Evolutionary conservation across 1,140 invertebrate species (phyloP).

Genomic region (Drosophila setifemur): DNA sequence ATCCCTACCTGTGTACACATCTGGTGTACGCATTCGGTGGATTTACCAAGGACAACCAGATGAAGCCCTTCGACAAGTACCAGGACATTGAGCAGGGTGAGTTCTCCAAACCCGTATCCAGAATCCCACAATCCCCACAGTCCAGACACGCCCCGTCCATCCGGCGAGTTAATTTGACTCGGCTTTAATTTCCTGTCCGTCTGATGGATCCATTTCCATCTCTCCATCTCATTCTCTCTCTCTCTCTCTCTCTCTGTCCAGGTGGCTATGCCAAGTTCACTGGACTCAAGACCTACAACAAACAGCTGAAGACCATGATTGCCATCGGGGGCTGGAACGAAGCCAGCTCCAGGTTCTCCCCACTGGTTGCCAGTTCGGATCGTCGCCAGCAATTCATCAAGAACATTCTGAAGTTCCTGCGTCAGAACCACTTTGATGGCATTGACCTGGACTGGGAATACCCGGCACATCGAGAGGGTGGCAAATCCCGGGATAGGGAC

Average conservation of each 20-base stretch:
- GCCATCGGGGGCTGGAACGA: constrained; percentile 99
- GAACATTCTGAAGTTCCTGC: constrained; percentile 93
- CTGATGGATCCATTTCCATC: neutral
- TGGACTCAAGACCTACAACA: constrained; percentile 96
- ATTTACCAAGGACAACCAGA: constrained; percentile 93
- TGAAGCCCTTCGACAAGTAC: constrained; percentile 96
- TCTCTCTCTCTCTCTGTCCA: constrained; percentile 81
- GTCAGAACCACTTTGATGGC: constrained; percentile 97
- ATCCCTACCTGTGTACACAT: constrained; percentile 97
- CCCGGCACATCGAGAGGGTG: constrained; percentile 94
- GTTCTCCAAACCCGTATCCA: no score
- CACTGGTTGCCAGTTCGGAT: constrained; percentile 90
- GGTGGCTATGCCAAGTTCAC: constrained; percentile 98
- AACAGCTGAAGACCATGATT: constrained; percentile 94
- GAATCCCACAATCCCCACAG: no score
- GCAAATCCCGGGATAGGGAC: constrained; percentile 93
- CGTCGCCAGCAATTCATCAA: constrained; percentile 91
- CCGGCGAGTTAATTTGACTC: constrained; percentile 43
- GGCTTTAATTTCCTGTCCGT: constrained; percentile 58
- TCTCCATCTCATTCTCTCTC: no score
- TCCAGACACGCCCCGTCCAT: constrained; percentile 50
- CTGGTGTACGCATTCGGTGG: constrained; percentile 97
- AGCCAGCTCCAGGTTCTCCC: constrained; percentile 93
- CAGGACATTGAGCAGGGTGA: constrained; percentile 97
- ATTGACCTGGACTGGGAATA: constrained; percentile 99